phyloP scores from a whole-genome alignment of 2,888 invertebrate species.

The Morpho deidamia region DNA sequence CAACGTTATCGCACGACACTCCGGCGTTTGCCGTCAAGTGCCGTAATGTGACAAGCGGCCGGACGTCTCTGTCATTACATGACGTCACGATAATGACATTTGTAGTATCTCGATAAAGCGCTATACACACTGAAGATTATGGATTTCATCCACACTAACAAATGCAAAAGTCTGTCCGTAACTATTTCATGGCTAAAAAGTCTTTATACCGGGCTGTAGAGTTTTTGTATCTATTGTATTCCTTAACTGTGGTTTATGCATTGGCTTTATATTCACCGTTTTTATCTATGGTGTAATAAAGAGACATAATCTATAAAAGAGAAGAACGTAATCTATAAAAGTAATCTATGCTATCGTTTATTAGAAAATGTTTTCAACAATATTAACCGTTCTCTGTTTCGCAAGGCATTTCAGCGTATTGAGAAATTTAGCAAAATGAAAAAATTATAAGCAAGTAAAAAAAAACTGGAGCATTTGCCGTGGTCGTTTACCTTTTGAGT shows the following conservation, averaged over 20 bases:
- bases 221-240: too few relatives aligned
- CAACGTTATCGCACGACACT: conserved; percentile 37
- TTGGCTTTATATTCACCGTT: too few relatives aligned
- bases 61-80: conserved; percentile 33
- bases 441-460: neutral
- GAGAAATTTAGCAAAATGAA: neutral
- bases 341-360: too few relatives aligned
- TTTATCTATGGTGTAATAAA: too few relatives aligned
- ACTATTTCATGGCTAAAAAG: too few relatives aligned
- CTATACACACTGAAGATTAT: neutral
- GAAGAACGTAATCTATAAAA: too few relatives aligned
- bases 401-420: too few relatives aligned
- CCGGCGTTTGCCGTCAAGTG: conserved; percentile 31
- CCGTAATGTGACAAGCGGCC: conserved; percentile 29
- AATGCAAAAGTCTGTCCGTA: neutral
- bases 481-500: conserved; percentile 29
- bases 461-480: conserved; percentile 21
- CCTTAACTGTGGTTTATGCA: too few relatives aligned
- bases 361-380: too few relatives aligned
- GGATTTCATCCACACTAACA: neutral
- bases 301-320: too few relatives aligned
- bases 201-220: too few relatives aligned
- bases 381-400: too few relatives aligned
- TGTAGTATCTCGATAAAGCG: conserved; percentile 18
- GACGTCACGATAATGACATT: conserved; percentile 27